Conservation (phyloP, 2,888 invertebrate genomes). For the Dryobotodes eremita region DNA sequence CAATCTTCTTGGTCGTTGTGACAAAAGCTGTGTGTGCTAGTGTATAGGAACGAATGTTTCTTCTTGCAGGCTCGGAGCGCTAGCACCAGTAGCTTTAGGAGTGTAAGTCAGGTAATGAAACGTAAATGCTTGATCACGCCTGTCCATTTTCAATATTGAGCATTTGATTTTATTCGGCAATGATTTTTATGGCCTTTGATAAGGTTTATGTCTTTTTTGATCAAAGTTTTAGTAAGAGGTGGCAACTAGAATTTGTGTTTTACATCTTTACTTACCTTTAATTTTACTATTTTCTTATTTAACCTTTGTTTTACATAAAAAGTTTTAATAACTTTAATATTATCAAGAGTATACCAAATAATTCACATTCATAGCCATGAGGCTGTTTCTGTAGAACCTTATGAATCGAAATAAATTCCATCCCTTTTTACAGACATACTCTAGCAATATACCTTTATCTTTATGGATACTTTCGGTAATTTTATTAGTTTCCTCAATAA, state of each 20-base stretch:
- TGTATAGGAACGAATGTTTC: slow-evolving; percentile 90
- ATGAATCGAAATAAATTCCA: neutral
- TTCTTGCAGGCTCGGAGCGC: slow-evolving; percentile 96
- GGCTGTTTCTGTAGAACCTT: neutral
- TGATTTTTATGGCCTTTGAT: slow-evolving; percentile 75
- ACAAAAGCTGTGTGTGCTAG: slow-evolving; percentile 87
- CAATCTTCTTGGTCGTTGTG: slow-evolving; percentile 86
- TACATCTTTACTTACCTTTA: neutral
- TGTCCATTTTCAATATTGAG: slow-evolving; percentile 76
- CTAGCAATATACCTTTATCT: slow-evolving; percentile 43
- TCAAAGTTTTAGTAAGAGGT: slow-evolving; percentile 8
- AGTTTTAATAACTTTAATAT: neutral
- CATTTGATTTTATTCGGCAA: slow-evolving; percentile 80
- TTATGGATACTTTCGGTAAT: slow-evolving; percentile 48
- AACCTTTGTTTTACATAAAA: neutral
- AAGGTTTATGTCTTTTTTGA: neutral
- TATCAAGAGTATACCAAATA: too few species aligned
- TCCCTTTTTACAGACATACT: slow-evolving; percentile 26
- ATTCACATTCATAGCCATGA: neutral
- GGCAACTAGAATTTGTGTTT: neutral
- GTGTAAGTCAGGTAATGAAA: slow-evolving; percentile 95
- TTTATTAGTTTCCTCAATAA: slow-evolving; percentile 44
- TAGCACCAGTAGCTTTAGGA: slow-evolving; percentile 97
- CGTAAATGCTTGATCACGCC: slow-evolving; percentile 82
- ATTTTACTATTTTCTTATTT: neutral